Conservation (phyloP, 2,888 invertebrate genomes). For the Fissipunctia ypsillon region DNA sequence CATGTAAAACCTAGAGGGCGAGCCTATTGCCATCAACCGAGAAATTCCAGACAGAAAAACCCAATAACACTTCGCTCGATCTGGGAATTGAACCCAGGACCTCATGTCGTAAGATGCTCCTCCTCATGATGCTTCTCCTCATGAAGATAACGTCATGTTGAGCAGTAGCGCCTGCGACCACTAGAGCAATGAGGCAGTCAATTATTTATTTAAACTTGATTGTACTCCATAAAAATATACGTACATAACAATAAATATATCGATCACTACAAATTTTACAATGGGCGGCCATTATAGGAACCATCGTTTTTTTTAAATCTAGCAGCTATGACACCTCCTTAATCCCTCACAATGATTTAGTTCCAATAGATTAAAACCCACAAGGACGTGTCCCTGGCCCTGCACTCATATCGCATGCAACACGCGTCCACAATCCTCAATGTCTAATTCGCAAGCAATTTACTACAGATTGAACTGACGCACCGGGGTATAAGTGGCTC, state of each 20-base stretch:
- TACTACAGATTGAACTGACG: constrained; percentile 34
- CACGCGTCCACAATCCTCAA: constrained; percentile 30
- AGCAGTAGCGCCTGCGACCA: too few species aligned
- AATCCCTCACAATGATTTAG: constrained; percentile 4
- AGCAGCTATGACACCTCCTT: background rate
- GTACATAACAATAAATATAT: background rate
- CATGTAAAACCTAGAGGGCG: too few species aligned
- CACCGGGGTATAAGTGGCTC: constrained; percentile 34
- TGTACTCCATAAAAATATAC: background rate
- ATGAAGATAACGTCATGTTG: too few species aligned
- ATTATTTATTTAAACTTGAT: background rate
- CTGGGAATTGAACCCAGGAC: background rate
- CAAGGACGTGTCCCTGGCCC: background rate
- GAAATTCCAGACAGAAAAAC: background rate
- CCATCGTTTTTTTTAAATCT: background rate
- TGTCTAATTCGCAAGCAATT: constrained; percentile 39
- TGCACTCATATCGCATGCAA: constrained; percentile 30
- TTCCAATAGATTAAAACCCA: constrained; percentile 1
- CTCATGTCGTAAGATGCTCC: too few species aligned
- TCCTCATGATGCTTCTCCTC: too few species aligned
- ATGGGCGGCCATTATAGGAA: background rate
- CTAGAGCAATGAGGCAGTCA: background rate
- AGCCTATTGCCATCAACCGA: too few species aligned
- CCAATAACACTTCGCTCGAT: background rate
- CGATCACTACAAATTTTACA: background rate